These are phyloP conservation scores for Darevskia mixta DNA, from an alignment of 2,797 vertebrate genomes.

Conservation along the genomic window DNA sequence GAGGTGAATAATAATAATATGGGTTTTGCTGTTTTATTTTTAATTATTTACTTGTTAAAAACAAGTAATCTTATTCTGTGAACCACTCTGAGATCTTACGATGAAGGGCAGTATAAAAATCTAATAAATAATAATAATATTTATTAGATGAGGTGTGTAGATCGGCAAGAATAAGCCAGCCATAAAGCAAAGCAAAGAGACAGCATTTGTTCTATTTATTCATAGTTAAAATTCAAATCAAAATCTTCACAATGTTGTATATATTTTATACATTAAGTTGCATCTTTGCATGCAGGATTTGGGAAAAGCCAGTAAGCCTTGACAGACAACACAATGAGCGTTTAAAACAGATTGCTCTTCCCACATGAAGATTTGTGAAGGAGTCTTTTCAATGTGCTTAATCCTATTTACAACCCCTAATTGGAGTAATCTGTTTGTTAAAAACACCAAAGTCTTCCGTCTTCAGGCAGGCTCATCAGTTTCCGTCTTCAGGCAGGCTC, in stretches of 20 bases:
- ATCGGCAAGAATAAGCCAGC: not conserved
- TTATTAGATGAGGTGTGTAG: not conserved
- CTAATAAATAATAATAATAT: not conserved
- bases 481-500: constrained; percentile 77
- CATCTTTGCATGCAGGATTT: constrained; percentile 57
- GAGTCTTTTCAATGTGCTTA: constrained; percentile 81
- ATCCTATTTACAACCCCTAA: constrained; percentile 84
- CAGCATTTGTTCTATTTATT: not conserved
- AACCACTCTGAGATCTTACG: too few species aligned
- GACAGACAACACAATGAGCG: constrained; percentile 73
- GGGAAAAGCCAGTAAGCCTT: constrained; percentile 65
- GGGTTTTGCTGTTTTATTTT: too few species aligned
- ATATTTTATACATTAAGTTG: constrained; percentile 47
- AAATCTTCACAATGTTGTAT: constrained; percentile 2
- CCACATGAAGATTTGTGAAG: constrained; percentile 75
- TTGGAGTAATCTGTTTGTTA: constrained; percentile 81
- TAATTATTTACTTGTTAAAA: too few species aligned
- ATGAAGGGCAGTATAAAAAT: too few species aligned
- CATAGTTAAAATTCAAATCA: constrained; percentile 3
- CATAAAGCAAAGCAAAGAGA: not conserved
- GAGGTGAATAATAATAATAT: not conserved
- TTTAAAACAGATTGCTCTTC: constrained; percentile 67
- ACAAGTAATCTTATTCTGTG: too few species aligned
- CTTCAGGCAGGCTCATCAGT: constrained; percentile 76
- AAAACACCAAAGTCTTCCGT: constrained; percentile 83